Evolutionary conservation across 2,113 vertebrate species (phyloP), one percentile per base, ranked within the genome.

Genomic region (Etheostoma cragini): DNA sequence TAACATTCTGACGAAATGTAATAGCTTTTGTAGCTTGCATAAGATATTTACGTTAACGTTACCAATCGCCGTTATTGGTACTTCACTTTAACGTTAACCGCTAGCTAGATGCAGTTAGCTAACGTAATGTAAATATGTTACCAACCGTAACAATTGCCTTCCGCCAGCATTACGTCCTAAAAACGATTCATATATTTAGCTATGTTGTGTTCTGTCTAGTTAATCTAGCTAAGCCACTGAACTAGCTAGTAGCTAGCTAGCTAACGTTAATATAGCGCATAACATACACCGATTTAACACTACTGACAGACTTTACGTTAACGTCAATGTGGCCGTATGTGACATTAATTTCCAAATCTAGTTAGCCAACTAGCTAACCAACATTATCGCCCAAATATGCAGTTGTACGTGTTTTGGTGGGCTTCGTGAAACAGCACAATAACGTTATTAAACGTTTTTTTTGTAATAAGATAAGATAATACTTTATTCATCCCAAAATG

Each of bases 321-420:
- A 61, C 12, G 45, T 62, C 2, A 10, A 42, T 0, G 8, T 38
- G 35, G 8, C 35, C 35, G 8, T 42, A 42, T 42, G 38, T 42
- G 38, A 26, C 45, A 22, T 50, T 16, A 0, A 30, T 35, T 49
- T 26, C 1, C 22, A 42, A 67, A 56, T 26, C 10, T 24, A 26
- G 16, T 0, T 42, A 10, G 38, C 30, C 30, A 30, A 30, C 38
- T 38, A 42, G 38, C 38, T 42, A 42, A 42, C 15, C 6, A 15
- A 7, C 4, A 50, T 54, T 1, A 13, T 47, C 2, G 2, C 42
- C 0, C 2, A 14, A 15, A 21, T 30, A 17, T 46, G 5, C 4
- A 8, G 12, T 15, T 38, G 2, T 33, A 0, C 38, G 11, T 60
- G 5, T 22, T 54, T 50, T 21, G 8, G 0, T 14, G 14, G 22